A percentile compares a stretch with the other conserved stretches of the same genome.
Conservation (phyloP, 2,113 vertebrate genomes). For the Varanus komodoensis region DNA sequence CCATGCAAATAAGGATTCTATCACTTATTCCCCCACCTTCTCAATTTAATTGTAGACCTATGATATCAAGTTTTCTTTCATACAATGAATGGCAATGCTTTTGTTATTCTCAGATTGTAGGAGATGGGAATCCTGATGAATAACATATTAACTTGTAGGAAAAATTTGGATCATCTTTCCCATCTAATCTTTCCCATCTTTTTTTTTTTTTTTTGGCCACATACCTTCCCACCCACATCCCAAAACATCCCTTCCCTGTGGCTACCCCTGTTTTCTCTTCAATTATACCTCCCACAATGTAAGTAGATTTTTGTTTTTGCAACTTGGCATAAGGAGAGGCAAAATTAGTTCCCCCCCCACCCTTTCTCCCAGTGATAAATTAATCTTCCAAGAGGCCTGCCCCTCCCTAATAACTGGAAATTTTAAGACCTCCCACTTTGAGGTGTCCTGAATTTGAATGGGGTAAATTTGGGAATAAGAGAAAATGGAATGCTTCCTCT, state of each 20-base stretch:
- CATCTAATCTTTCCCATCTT: constrained; percentile 12
- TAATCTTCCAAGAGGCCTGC: constrained; percentile 54
- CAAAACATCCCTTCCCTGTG: constrained; percentile 60
- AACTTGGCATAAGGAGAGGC: constrained; percentile 66
- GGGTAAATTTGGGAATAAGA: constrained; percentile 57
- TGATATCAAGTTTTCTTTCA: not conserved
- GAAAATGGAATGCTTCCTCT: constrained; percentile 52
- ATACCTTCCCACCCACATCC: constrained; percentile 57
- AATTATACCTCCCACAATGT: constrained; percentile 68
- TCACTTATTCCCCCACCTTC: not conserved
- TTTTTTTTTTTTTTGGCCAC: constrained; percentile 51
- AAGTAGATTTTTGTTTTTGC: constrained; percentile 42
- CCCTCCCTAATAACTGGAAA: constrained; percentile 61
- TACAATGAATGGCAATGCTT: not conserved
- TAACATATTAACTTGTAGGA: not conserved
- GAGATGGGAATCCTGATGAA: not conserved
- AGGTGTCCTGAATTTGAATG: constrained; percentile 64
- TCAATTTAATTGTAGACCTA: not conserved
- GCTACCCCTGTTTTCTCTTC: constrained; percentile 55
- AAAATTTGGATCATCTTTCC: not conserved
- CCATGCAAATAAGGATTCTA: not conserved
- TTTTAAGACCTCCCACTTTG: constrained; percentile 58
- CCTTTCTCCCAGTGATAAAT: constrained; percentile 46
- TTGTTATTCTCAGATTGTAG: not conserved
- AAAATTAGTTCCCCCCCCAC: constrained; percentile 58